Base-by-base conservation (phyloP, 2,888 invertebrate species). In the Ptychoptera albimana region DNA sequence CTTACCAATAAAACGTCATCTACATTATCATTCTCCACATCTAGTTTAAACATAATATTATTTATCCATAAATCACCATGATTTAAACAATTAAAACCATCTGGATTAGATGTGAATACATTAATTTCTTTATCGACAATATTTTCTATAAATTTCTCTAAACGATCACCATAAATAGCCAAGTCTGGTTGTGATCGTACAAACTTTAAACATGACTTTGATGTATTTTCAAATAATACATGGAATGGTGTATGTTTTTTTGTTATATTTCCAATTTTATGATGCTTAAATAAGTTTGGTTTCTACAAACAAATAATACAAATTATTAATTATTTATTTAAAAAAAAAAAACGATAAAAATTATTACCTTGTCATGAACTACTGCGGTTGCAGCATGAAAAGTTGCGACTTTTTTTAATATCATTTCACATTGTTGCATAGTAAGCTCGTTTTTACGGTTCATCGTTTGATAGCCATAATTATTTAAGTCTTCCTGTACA, bases 381-480 rank as follows among this genome's bases (percentile, higher is more conserved):
- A 69, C 64, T 37, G 71, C 65, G 2, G 70, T 70, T 11, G 65
- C 59, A 4, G 71, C 74, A 52, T 74, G 74, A 51, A 72, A 68
- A 50, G 60, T 64, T 1, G 70, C 73, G 48, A 74, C 54, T 55
- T 69, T 69, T 46, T 61, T 61, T n/a, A 73, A 52, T 8, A 69
- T 66, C 43, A 66, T 47, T 37, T 62, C 53, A 46, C 65, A 64
- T 50, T 72, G 72, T 3, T 61, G 57, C 40, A 65, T 57, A 54
- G 71, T 69, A 8, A 74, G 57, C 15, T 72, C 72, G 34, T 56
- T 48, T 46, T 66, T 64, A 36, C 72, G 61, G 50, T 68, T 61
- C 1, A 63, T 60, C 60, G 72, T 69, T 29, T 59, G 56, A 52
- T 64, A 74, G 5, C 71, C 72, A 32, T 60, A 52, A 6, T 60